Evolutionary conservation across 35 echinoderm and acorn worm species (phyloP).

Genomic region (Holothuria glaberrima): DNA sequence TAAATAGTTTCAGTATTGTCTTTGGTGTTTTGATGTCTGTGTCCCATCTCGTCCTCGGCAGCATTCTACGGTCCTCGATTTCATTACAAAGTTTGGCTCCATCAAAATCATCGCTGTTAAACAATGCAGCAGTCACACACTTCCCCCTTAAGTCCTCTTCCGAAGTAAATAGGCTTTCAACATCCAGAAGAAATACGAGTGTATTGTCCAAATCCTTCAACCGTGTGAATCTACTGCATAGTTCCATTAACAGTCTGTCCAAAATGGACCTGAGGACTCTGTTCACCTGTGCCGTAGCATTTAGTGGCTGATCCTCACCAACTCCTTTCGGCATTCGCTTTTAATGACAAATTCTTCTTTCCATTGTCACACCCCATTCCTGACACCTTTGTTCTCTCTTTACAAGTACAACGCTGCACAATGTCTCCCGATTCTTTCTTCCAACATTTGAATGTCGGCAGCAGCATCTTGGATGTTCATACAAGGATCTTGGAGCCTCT

Average conservation of each 20-base stretch:
- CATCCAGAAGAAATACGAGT: constrained; percentile 21
- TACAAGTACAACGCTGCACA: neutral
- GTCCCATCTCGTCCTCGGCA: constrained; percentile 22
- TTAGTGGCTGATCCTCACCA: constrained; percentile 51
- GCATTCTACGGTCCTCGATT: constrained; percentile 6
- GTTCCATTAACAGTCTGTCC: neutral
- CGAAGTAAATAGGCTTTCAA: constrained; percentile 6
- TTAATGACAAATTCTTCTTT: too few relatives aligned
- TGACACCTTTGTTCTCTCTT: too few relatives aligned
- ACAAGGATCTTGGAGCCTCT: neutral
- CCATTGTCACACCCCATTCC: too few relatives aligned
- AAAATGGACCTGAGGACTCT: neutral
- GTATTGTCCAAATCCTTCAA: constrained; percentile 26
- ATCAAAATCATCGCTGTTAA: constrained; percentile 7
- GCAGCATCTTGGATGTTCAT: too few relatives aligned
- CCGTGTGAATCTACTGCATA: constrained; percentile 10
- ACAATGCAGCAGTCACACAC: neutral
- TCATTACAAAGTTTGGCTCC: neutral
- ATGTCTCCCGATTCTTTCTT: constrained; percentile 2
- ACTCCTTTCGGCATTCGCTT: constrained; percentile 50
- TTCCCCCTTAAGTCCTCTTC: constrained; percentile 1
- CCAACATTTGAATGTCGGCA: constrained; percentile 6
- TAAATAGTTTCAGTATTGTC: neutral
- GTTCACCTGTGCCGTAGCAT: too few relatives aligned
- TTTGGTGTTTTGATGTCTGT: constrained; percentile 28